Conservation (phyloP, 2,888 invertebrate species). For the Tribolium freemani region DNA sequence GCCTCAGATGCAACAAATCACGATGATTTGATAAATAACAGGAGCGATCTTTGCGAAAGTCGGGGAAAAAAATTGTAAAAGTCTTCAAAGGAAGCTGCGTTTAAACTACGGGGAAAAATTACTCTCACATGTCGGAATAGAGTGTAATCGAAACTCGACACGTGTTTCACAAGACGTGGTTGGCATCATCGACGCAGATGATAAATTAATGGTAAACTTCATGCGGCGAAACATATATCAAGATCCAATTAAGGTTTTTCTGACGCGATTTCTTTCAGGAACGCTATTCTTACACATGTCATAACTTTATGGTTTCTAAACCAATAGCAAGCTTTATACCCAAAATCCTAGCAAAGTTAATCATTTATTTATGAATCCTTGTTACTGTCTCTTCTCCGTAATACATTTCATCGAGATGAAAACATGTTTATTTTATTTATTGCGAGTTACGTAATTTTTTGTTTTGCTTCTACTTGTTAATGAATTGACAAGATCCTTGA, state of each 20-base stretch:
- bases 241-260: slow-evolving; percentile 13
- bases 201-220: slow-evolving; percentile 6
- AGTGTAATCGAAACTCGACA: slow-evolving; percentile 17
- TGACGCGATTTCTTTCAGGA: background rate
- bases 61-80: slow-evolving; percentile 6
- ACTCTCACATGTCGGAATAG: slow-evolving; percentile 13
- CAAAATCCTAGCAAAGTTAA: too few relatives aligned
- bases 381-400: background rate
- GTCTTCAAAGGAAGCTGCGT: background rate
- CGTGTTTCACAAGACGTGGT: slow-evolving; percentile 12
- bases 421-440: background rate
- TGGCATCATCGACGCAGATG: slow-evolving; percentile 15
- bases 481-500: background rate
- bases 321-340: too few relatives aligned
- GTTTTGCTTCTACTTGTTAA: background rate
- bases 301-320: background rate
- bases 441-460: background rate
- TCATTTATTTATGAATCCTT: background rate
- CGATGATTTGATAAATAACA: background rate
- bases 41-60: background rate
- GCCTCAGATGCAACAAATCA: background rate
- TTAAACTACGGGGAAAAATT: background rate
- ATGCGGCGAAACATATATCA: slow-evolving; percentile 19
- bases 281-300: background rate
- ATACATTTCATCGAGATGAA: background rate